phyloP scores from a whole-genome alignment of 2,113 vertebrate species.

The Clarias gariepinus region DNA sequence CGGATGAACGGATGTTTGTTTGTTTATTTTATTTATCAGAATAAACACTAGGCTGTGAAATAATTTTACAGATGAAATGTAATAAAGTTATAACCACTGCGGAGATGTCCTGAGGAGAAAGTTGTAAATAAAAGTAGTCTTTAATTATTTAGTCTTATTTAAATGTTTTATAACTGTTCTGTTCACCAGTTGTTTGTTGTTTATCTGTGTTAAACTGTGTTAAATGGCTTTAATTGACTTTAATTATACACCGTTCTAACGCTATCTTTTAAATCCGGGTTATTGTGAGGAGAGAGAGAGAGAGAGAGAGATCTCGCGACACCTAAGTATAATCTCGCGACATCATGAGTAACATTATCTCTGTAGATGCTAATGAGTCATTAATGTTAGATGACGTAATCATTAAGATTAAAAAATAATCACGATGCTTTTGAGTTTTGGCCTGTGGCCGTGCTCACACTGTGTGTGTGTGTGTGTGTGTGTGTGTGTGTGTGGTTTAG shows the following conservation, averaged over 20 bases:
- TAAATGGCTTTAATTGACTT: neutral
- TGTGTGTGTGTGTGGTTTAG: neutral
- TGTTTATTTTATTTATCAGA: neutral
- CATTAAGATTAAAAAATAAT: neutral
- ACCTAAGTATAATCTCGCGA: neutral
- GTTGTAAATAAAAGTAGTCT: neutral
- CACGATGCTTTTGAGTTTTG: neutral
- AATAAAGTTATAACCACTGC: neutral
- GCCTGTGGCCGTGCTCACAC: neutral
- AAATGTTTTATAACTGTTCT: neutral
- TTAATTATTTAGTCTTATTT: neutral
- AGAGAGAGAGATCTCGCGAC: neutral
- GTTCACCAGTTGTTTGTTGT: neutral
- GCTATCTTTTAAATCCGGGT: neutral
- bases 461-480: conserved; percentile 6
- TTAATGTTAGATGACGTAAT: neutral
- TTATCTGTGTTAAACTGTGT: neutral
- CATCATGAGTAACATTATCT: neutral
- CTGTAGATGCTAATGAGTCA: neutral
- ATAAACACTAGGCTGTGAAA: neutral
- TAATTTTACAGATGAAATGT: neutral
- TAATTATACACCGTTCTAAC: neutral
- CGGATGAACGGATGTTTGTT: too few relatives aligned
- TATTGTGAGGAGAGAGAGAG: neutral
- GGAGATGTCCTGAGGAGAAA: neutral